Base-by-base conservation (phyloP, 2,888 invertebrate genomes). In the Cheilosia variabilis region DNA sequence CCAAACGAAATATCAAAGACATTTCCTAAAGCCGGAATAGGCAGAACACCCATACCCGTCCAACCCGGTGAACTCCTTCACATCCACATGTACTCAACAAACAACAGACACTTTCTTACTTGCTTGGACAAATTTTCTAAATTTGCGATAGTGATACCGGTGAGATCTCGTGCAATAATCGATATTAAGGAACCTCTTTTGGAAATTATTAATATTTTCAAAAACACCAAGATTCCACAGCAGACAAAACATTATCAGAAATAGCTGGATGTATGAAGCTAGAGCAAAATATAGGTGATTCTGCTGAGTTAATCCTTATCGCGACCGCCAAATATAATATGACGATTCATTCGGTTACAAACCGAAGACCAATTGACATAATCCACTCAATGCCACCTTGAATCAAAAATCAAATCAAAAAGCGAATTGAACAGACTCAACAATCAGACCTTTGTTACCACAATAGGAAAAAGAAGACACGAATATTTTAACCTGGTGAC, bases 211-310 rank as follows among this genome's bases (percentile, higher is more conserved):
- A 65, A 53, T 22, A 57, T 66, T 47, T 60, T 66, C 31, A 47
- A 53, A 19, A 19, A 27, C 17, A 73, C 55, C 4, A 66, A 47
- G 31, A 72, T 65, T 72, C 22, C 79, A 79, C 2, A 79, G 60
- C 52, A n/a, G n/a, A n/a, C n/a, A n/a, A n/a, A n/a, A 79, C 72
- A n/a, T 53, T 72, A 52, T 65, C 72, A 31, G 71, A 71, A 37
- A 58, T 78, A 34, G 63, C 57, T 10, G 71, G 58, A 31, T 78
- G 71, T 50, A 71, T 45, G 13, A 78, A 65, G 37, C 19, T 78
- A 9, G 60, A 45, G 2, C 68, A 75, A 37, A 65, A 43, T 55
- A 60, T 81, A 13, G 55, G 17, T 63, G 55, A 69, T 37, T 69
- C 57, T n/a, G 60, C 10, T 5, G 69, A 82, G 17, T 55, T 78